Evolutionary conservation across 1,140 invertebrate genomes (phyloP).

Genomic region (Drosophila athabasca): DNA sequence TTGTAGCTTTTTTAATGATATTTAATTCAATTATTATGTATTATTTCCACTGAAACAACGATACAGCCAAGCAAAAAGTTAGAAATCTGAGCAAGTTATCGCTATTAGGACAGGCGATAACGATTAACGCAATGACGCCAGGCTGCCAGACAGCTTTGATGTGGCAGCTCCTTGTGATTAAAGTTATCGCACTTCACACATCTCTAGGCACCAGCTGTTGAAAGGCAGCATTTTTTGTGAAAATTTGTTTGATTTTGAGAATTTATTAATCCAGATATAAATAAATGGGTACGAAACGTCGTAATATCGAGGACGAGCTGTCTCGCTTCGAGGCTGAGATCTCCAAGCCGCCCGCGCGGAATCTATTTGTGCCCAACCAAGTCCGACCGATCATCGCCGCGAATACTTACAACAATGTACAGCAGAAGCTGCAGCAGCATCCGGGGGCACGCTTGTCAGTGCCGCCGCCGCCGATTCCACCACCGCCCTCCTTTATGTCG

Average conservation of each 20-base stretch:
- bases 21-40: constrained; percentile 67
- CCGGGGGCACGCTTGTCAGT: constrained; percentile 79
- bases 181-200: no score
- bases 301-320: constrained; percentile 92
- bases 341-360: constrained; percentile 84
- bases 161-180: no score
- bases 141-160: no score
- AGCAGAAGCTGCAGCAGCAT: constrained; percentile 86
- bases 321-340: constrained; percentile 95
- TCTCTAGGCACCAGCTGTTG: constrained; percentile 37
- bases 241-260: constrained; percentile 43
- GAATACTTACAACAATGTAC: constrained; percentile 88
- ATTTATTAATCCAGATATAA: background rate
- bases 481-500: constrained; percentile 81
- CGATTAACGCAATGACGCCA: no score
- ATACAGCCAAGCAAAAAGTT: constrained; percentile 11
- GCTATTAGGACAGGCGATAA: no score
- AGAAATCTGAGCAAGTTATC: no score
- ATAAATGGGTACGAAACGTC: constrained; percentile 80
- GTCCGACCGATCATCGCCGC: constrained; percentile 87
- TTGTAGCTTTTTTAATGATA: constrained; percentile 29
- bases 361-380: constrained; percentile 84
- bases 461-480: constrained; percentile 85
- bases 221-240: constrained; percentile 38
- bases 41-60: constrained; percentile 41